Conservation (phyloP, 2,113 vertebrate genomes). For the Dunckerocampus dactyliophorus region DNA sequence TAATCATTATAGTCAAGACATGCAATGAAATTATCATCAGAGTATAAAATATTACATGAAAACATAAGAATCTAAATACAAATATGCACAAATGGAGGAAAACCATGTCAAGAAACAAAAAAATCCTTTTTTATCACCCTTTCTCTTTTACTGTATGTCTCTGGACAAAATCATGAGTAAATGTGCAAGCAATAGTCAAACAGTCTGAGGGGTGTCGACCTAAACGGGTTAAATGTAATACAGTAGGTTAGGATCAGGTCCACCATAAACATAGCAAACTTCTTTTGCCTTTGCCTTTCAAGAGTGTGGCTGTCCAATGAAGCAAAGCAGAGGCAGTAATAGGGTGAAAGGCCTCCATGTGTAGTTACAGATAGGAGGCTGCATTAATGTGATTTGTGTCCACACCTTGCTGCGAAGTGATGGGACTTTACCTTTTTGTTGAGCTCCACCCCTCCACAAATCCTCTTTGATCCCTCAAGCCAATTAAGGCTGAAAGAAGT, state of each 20-base stretch:
- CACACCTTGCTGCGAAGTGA: slow-evolving; percentile 1
- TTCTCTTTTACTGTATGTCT: too few relatives aligned
- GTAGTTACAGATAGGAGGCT: slow-evolving; percentile 12
- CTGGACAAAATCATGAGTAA: too few relatives aligned
- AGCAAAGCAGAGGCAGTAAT: slow-evolving; percentile 24
- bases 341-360: slow-evolving; percentile 4
- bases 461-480: slow-evolving; percentile 46
- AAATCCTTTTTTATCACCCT: too few relatives aligned
- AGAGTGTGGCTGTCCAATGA: slow-evolving; percentile 29
- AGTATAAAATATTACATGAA: too few relatives aligned
- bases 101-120: too few relatives aligned
- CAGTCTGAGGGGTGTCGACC: too few relatives aligned
- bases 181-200: too few relatives aligned
- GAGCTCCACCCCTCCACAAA: slow-evolving; percentile 38
- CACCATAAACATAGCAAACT: background rate
- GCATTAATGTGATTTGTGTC: slow-evolving; percentile 26
- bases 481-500: slow-evolving; percentile 43
- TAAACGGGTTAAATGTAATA: background rate
- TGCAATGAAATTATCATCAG: too few relatives aligned
- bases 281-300: background rate
- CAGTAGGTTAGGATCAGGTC: background rate
- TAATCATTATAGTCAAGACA: too few relatives aligned
- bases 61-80: too few relatives aligned
- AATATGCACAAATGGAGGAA: too few relatives aligned
- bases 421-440: slow-evolving; percentile 5